These are phyloP conservation scores for Gasteruption jaculator DNA, from an alignment of 2,888 invertebrate species.

Conservation along the genomic window DNA sequence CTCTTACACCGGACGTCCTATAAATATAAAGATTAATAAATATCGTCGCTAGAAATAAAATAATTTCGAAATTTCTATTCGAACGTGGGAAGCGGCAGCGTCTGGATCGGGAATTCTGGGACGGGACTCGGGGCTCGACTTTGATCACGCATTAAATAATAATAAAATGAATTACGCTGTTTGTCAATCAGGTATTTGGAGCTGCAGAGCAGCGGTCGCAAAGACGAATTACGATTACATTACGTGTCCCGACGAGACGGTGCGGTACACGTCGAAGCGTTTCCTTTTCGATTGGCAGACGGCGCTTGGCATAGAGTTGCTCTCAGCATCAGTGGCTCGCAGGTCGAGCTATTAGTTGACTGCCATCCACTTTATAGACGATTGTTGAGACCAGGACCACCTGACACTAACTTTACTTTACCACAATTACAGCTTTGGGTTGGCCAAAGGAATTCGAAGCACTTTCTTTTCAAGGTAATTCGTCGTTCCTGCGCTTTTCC, in stretches of 20 bases:
- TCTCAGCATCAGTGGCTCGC: slow-evolving; percentile 76
- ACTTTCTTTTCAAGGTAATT: slow-evolving; percentile 87
- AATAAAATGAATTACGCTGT: too few relatives aligned
- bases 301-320: slow-evolving; percentile 85
- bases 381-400: slow-evolving; percentile 65
- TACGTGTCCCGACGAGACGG: slow-evolving; percentile 68
- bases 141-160: too few relatives aligned
- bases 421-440: slow-evolving; percentile 77
- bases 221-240: slow-evolving; percentile 81
- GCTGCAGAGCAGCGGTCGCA: slow-evolving; percentile 85
- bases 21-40: too few relatives aligned
- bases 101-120: too few relatives aligned
- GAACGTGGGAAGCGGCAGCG: too few relatives aligned
- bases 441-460: slow-evolving; percentile 80
- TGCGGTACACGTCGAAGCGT: slow-evolving; percentile 74
- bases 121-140: too few relatives aligned
- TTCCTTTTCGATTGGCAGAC: slow-evolving; percentile 83
- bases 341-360: slow-evolving; percentile 80
- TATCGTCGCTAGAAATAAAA: too few relatives aligned
- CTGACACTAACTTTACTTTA: slow-evolving; percentile 72
- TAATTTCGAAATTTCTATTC: too few relatives aligned
- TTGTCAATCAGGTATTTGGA: slow-evolving; percentile 91
- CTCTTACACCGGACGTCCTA: too few relatives aligned
- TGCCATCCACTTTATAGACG: slow-evolving; percentile 82
- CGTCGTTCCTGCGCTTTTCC: too few relatives aligned